phyloP scores from a whole-genome alignment of 2,113 vertebrate genomes.

The Sakesphorus luctuosus region DNA sequence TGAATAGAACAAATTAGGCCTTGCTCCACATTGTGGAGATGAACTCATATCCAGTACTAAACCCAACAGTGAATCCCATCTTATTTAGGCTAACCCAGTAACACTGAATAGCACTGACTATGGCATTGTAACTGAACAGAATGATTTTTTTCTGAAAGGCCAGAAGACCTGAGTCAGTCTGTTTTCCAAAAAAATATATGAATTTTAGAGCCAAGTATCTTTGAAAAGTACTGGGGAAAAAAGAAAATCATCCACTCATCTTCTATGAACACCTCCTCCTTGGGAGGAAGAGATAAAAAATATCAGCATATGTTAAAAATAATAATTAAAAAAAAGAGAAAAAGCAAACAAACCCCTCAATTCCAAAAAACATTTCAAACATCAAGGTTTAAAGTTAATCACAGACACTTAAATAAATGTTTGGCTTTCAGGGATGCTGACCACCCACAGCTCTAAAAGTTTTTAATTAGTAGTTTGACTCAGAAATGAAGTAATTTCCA shows the following conservation, averaged over 20 bases:
- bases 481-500: not conserved
- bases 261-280: not conserved
- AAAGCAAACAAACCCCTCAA: not conserved
- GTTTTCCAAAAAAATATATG: not conserved
- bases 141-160: not conserved
- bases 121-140: not conserved
- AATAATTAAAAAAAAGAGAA: not conserved
- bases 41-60: not conserved
- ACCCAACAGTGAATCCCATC: not conserved
- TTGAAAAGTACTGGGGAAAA: not conserved
- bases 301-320: not conserved
- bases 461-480: slow-evolving; percentile 2
- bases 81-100: not conserved
- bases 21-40: not conserved
- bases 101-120: not conserved
- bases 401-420: not conserved
- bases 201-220: not conserved
- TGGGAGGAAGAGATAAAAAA: not conserved
- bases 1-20: not conserved
- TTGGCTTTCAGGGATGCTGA: not conserved
- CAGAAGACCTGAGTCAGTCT: not conserved
- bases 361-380: not conserved
- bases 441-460: not conserved
- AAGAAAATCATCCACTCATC: not conserved
- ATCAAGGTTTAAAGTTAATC: not conserved